Evolutionary conservation across 2,113 vertebrate genomes (phyloP), one percentile per base, ranked within the genome.

Genomic region (Ciconia stormi): DNA sequence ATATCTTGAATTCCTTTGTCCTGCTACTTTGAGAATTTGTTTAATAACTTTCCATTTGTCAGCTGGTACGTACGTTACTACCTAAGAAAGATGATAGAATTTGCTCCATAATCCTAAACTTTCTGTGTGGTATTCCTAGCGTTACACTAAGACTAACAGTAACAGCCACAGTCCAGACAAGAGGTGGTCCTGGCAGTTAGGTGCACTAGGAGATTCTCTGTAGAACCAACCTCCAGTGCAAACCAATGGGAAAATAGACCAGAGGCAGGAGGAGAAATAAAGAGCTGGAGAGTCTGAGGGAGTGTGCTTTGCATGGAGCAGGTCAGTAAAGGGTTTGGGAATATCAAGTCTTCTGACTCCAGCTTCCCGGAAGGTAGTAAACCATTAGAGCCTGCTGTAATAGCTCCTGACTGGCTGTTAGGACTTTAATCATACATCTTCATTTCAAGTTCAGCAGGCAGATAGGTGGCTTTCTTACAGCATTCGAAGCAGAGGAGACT

Each of bases 381-480:
- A 52, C 23, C 55, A 36, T 42, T 36, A 47, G 23, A 88, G 46
- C 46, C 50, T 83, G 79, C 62, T 91, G 71, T 38, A 87, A 3
- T 1, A 74, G 56, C 56, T 96, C 52, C 84, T 93, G 77, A 22
- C 65, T 87, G 80, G 18, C 73, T 87, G 56, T 9, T 81, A 69
- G 69, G 73, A 59, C 40, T 63, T 62, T 10, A 87, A 23, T 78
- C 56, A 7, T 15, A 62, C 55, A 42, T 78, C 87, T 94, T 95
- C 72, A 44, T 93, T 91, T 77, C 6, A 6, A 82, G 87, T 65
- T 62, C 74, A 87, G 58, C 91, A 76, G 84, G 87, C 47, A 93
- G 61, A 26, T 65, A 17, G 13, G 78, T 96, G 84, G 44, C 62
- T 69, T 40, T 83, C 49, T 59, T 55, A 76, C 55, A 89, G 59